Conservation (phyloP, 1,140 invertebrate genomes). For the Drosophila mojavensis region DNA sequence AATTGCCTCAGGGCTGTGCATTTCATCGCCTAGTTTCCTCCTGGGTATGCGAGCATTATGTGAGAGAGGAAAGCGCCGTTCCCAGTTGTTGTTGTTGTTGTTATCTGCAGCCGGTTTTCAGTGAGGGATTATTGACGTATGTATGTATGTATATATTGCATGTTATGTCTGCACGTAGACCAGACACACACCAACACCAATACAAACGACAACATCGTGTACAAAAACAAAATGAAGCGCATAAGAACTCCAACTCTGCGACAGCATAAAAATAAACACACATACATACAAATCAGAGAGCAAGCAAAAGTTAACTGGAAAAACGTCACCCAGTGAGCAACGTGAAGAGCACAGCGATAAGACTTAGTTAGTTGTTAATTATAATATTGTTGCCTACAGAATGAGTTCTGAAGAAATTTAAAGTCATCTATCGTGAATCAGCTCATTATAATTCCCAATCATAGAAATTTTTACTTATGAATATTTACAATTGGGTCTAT, state of each 20-base stretch:
- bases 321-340: constrained; percentile 62
- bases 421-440: not conserved
- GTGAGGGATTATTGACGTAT: constrained; percentile 71
- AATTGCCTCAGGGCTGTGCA: not conserved
- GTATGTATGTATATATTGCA: constrained; percentile 48
- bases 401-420: constrained; percentile 4
- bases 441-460: too few species aligned
- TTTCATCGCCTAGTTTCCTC: constrained; percentile 3
- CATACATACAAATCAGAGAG: constrained; percentile 25
- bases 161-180: constrained; percentile 73
- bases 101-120: constrained; percentile 74
- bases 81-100: constrained; percentile 30
- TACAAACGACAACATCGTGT: constrained; percentile 35
- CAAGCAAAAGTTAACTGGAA: constrained; percentile 65
- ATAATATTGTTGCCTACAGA: constrained; percentile 3
- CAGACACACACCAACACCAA: constrained; percentile 63
- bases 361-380: constrained; percentile 37
- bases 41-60: constrained; percentile 29
- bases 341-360: constrained; percentile 8
- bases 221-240: constrained; percentile 58
- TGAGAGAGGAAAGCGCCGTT: constrained; percentile 26
- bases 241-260: constrained; percentile 65
- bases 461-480: too few species aligned
- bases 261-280: constrained; percentile 77
- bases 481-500: too few species aligned